A percentile compares a stretch with the other conserved stretches of the same genome.
phyloP scores from a whole-genome alignment of 2,113 vertebrate genomes.

The Paracanthobrama guichenoti region DNA sequence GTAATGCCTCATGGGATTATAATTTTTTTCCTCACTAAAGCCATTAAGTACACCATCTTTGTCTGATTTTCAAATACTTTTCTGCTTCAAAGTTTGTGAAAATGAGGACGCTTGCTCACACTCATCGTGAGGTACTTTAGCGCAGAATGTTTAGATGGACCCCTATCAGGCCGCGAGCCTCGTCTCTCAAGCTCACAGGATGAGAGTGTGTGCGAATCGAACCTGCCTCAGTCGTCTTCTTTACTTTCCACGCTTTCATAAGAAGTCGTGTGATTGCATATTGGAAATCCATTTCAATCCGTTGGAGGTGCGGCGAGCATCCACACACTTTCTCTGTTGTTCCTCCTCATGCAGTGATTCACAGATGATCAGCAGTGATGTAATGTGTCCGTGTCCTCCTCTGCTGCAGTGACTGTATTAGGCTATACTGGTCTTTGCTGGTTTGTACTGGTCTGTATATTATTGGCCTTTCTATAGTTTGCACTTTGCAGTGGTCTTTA shows the following conservation, averaged over 20 bases:
- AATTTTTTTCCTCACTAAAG: no score
- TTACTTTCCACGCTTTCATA: background rate
- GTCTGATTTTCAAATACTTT: no score
- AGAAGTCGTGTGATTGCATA: background rate
- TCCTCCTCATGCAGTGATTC: background rate
- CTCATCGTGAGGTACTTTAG: background rate
- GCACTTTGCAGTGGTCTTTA: no score
- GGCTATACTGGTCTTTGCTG: background rate
- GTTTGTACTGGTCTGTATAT: background rate
- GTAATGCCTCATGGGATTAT: no score
- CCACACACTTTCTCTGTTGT: background rate
- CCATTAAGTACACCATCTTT: no score
- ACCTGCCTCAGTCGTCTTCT: background rate
- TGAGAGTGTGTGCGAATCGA: background rate
- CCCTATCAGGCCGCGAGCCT: slow-evolving; percentile 40
- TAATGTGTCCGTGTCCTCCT: background rate
- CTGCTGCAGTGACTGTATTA: background rate
- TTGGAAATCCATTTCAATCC: background rate
- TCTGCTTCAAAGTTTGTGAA: no score
- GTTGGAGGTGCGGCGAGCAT: background rate
- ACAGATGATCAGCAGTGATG: background rate
- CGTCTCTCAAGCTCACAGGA: slow-evolving; percentile 37
- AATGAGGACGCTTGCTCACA: background rate
- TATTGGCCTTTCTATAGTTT: no score
- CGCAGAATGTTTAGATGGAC: slow-evolving; percentile 48